Evolutionary conservation across 2,797 vertebrate species (phyloP).

Genomic region (Dromococcyx pavoninus): DNA sequence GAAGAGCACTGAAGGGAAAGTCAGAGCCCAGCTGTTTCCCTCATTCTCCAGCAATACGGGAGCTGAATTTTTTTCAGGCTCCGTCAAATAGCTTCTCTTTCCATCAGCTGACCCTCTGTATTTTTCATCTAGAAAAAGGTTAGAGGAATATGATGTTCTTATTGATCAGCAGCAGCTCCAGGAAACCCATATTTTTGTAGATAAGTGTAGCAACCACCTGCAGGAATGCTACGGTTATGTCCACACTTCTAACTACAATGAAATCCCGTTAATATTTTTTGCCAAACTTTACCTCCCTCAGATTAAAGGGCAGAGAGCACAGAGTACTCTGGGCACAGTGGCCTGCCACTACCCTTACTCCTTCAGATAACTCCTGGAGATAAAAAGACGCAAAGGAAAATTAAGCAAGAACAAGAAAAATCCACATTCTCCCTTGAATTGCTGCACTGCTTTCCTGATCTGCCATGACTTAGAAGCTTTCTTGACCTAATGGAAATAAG

Average conservation of each 20-base stretch:
- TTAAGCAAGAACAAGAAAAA: background rate
- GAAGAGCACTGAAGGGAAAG: background rate
- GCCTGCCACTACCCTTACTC: background rate
- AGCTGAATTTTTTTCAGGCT: background rate
- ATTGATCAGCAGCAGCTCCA: background rate
- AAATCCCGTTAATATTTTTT: background rate
- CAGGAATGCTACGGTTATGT: background rate
- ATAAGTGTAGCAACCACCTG: background rate
- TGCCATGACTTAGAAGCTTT: conserved; percentile 18
- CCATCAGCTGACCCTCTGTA: background rate
- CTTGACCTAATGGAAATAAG: conserved; percentile 44
- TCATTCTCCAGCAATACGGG: background rate
- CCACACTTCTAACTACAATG: fast-evolving
- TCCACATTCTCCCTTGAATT: background rate
- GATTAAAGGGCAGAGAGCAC: background rate
- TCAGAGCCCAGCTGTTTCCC: background rate
- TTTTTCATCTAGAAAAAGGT: background rate
- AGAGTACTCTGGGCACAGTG: fast-evolving
- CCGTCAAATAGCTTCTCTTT: background rate
- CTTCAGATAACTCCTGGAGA: background rate
- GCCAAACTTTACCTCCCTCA: background rate
- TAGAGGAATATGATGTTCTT: background rate
- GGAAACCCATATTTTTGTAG: background rate
- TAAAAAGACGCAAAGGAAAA: background rate
- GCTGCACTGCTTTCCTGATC: background rate